Percentiles rank a stretch among this genome's conserved stretches.
Conservation (phyloP, 2,113 vertebrate genomes). For the Hippocampus abdominalis region DNA sequence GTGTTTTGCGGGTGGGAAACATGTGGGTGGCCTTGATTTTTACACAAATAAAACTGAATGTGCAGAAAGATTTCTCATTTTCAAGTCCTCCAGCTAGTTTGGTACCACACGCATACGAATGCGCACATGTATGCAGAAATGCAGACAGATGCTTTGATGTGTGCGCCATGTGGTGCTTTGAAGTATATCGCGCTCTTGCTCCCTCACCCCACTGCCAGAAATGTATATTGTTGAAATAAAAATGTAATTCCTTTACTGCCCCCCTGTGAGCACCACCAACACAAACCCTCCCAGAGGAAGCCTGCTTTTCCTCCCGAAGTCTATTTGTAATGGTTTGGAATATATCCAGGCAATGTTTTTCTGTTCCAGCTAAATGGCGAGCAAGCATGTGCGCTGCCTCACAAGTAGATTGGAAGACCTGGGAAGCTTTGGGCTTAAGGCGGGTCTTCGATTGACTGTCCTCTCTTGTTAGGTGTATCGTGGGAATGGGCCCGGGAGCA, state of each 20-base stretch:
- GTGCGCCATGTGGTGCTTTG: neutral
- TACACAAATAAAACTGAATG: neutral
- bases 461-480: slow-evolving; percentile 57
- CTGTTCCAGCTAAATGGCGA: slow-evolving; percentile 38
- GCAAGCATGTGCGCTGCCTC: slow-evolving; percentile 40
- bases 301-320: slow-evolving; percentile 15
- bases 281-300: neutral
- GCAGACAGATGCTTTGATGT: slow-evolving; percentile 23
- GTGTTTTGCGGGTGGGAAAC: too few species aligned
- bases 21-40: neutral
- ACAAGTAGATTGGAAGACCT: slow-evolving; percentile 39
- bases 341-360: slow-evolving; percentile 36
- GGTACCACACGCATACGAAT: slow-evolving; percentile 7
- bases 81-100: slow-evolving; percentile 11
- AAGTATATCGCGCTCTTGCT: neutral
- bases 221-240: slow-evolving; percentile 4
- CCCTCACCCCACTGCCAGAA: slow-evolving; percentile 3
- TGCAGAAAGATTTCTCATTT: slow-evolving; percentile 20
- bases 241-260: slow-evolving; percentile 5
- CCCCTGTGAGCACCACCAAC: slow-evolving; percentile 4
- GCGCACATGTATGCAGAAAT: slow-evolving; percentile 8
- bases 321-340: slow-evolving; percentile 39
- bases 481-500: slow-evolving; percentile 29
- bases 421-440: slow-evolving; percentile 34
- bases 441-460: slow-evolving; percentile 63